Base-by-base conservation (phyloP, 2,113 vertebrate genomes). In the Oreocharis arfaki region DNA sequence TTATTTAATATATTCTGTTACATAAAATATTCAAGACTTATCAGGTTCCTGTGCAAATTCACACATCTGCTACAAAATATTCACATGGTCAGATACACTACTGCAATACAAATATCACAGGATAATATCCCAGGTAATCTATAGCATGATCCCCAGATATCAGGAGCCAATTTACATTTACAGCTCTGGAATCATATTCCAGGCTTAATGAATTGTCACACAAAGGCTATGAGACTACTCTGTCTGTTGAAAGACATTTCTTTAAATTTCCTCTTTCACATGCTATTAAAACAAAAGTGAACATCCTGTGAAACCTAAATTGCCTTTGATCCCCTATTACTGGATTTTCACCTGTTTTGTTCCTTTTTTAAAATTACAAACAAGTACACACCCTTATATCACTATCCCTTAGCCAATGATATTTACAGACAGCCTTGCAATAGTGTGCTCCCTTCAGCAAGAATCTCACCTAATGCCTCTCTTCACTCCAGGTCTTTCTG, bases 381-480 rank as follows among this genome's bases (percentile, higher is more conserved):
- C 7, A 52, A 68, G 33, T 9, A 33, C 11, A 61, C 17, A 49
- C 21, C 12, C 7, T 26, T 24, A 0, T 7, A 27, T 44, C 22
- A 11, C n/a, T 44, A 2, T 47, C 19, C n/a, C 16, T 71, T 17
- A 46, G 14, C 33, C 74, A 67, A 6, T 13, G 13, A 2, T 16
- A 33, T 13, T 50, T 73, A 28, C 59, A 88, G 35, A 2, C 21
- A 65, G 15, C 27, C 32, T 65, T 56, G 35, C 27, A 24, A 21
- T 2, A 30, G 35, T 0, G 0, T 32, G 24, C 14, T 75, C 24
- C 56, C n/a, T 28, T 42, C 52, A 61, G 15, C 22, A 70, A 26
- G 14, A 27, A 37, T n/a, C 56, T 76, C 35, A 13, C 35, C 23
- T 33, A 13, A 44, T 10, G 5, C 6, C 35, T 17, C 27, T 44